Conservation (phyloP, 1,140 invertebrate species). For the Atta cephalotes region DNA sequence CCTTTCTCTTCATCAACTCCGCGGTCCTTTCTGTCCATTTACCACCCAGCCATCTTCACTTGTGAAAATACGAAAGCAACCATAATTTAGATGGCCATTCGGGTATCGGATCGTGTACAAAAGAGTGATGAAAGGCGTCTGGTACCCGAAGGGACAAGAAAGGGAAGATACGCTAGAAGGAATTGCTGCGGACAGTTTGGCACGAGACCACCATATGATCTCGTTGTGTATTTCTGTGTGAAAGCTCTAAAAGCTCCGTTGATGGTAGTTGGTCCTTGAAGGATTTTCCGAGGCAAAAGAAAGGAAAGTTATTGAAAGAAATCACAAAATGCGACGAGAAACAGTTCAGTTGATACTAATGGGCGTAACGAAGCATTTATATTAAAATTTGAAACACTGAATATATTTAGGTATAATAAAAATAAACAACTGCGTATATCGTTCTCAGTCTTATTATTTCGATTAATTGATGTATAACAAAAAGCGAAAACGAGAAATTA, state of each 20-base stretch:
- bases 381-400: not conserved
- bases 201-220: conserved; percentile 58
- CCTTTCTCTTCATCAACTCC: conserved; percentile 54
- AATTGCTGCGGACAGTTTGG: conserved; percentile 64
- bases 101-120: conserved; percentile 52
- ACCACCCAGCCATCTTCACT: conserved; percentile 59
- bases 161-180: not conserved
- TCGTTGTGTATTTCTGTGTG: conserved; percentile 58
- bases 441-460: not conserved
- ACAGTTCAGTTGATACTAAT: conserved; percentile 30
- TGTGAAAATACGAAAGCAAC: conserved; percentile 60
- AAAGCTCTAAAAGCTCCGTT: conserved; percentile 63
- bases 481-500: conserved; percentile 24
- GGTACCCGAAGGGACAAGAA: conserved; percentile 30
- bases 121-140: conserved; percentile 56
- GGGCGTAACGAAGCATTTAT: not conserved
- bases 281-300: conserved; percentile 22
- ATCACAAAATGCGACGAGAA: conserved; percentile 26
- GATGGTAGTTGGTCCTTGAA: conserved; percentile 15
- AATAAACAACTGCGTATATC: not conserved
- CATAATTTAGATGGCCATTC: conserved; percentile 62
- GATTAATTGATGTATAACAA: not conserved
- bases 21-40: conserved; percentile 61
- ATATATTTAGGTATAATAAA: not conserved
- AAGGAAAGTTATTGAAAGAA: conserved; percentile 50